These are phyloP conservation scores for Scolopax rusticola DNA, from an alignment of 2,797 vertebrate genomes.

Conservation along the genomic window DNA sequence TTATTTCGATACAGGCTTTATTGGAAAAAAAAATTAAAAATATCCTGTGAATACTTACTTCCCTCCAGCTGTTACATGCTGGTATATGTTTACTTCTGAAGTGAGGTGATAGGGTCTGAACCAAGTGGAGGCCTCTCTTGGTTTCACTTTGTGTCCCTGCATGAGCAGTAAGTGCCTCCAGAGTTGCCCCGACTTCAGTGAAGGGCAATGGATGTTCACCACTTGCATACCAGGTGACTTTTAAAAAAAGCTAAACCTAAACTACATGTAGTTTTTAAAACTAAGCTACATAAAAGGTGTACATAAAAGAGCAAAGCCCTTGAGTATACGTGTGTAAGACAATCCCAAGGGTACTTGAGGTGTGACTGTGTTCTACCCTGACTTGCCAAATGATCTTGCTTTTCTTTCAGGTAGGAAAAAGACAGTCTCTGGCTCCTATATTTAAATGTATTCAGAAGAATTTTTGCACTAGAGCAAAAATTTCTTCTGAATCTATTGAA, in stretches of 20 bases:
- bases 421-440: accelerated
- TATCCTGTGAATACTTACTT: background rate
- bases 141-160: background rate
- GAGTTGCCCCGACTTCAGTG: background rate
- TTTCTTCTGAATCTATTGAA: background rate
- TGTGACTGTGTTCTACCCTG: background rate
- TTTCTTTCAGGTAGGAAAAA: background rate
- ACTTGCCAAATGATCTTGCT: background rate
- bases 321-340: background rate
- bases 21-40: background rate
- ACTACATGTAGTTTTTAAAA: no score
- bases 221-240: background rate
- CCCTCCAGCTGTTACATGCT: background rate
- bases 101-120: background rate
- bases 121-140: background rate
- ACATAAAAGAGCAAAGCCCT: background rate
- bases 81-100: background rate
- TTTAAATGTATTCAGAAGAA: background rate
- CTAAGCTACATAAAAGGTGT: background rate
- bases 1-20: background rate
- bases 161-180: background rate
- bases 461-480: background rate
- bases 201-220: background rate
- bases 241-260: no score
- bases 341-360: background rate